Evolutionary conservation across 1,140 invertebrate genomes (phyloP), one percentile per base, ranked within the genome.

Genomic region (Zaprionus inermis): DNA sequence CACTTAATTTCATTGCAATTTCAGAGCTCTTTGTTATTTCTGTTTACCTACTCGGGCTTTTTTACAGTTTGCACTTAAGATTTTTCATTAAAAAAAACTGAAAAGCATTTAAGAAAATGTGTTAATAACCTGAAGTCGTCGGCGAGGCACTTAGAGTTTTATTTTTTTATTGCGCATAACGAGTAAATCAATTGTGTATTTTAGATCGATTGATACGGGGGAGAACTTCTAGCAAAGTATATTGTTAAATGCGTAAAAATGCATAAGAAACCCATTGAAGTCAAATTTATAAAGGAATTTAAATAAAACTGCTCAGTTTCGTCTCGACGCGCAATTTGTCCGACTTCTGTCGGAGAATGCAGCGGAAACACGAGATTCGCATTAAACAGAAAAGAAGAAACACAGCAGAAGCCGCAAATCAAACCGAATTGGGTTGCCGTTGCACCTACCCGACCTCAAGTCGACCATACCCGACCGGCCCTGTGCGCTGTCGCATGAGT

Each of bases 331-430:
- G 30, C 18, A 32, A 18, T 63, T 63, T 34, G 22, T 24, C n/a
- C 18, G n/a, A 51, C 28, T 44, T 44, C n/a, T 9, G 38, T 16
- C n/a, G n/a, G n/a, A 9, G 38, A 81, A 56, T 68, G 74, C 75
- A 72, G 60, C 46, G 70, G 46, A 72, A 81, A 88, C 83, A 88
- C 57, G 70, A 79, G 72, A 68, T 77, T 86, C 79, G 72, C 83
- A 88, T 86, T 88, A 79, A 76, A 64, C 24, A 5, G 24, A 28
- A 82, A 76, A 64, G 32, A 36, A 34, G 36, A 11, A 59, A 44
- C 38, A n/a, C 38, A 2, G 67, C 64, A 80, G 76, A 80, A 74
- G 74, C 70, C 70, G 56, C 49, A 61, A 74, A 54, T 54, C 51
- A 44, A 44, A 67, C 28, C 59, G 70, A 76, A 76, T 75, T 78